A percentile compares a stretch with the other conserved stretches of the same genome.
phyloP scores from a whole-genome alignment of 2,797 vertebrate species.

The Halcyon chelicuti region DNA sequence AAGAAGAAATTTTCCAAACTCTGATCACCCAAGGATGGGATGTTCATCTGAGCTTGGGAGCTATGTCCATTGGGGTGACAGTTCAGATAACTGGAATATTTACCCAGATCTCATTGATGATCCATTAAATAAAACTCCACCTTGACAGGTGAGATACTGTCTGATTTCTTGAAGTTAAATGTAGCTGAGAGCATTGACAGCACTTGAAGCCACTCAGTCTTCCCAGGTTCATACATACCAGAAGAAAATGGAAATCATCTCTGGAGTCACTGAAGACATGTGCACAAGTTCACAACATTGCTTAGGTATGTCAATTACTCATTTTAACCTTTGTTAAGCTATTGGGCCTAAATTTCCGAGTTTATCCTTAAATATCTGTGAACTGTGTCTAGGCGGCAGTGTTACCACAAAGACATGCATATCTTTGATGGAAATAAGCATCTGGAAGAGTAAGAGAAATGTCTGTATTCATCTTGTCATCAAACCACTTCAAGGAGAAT shows the following conservation, averaged over 20 bases:
- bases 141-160: neutral
- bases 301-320: neutral
- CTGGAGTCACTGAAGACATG: neutral
- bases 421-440: neutral
- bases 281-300: neutral
- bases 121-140: neutral
- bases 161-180: neutral
- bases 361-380: neutral
- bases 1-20: neutral
- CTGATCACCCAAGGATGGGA: neutral
- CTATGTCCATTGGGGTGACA: fast-evolving
- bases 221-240: neutral
- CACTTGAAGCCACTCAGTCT: neutral
- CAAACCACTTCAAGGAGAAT: neutral
- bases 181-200: neutral
- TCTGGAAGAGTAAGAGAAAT: neutral
- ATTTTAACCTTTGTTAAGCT: neutral
- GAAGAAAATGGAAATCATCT: neutral
- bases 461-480: neutral
- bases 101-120: neutral
- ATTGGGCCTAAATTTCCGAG: neutral
- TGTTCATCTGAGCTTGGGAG: neutral
- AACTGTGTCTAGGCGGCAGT: neutral
- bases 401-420: neutral
- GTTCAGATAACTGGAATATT: neutral